Conservation (phyloP, 2,888 invertebrate species). For the Troilus luridus region DNA sequence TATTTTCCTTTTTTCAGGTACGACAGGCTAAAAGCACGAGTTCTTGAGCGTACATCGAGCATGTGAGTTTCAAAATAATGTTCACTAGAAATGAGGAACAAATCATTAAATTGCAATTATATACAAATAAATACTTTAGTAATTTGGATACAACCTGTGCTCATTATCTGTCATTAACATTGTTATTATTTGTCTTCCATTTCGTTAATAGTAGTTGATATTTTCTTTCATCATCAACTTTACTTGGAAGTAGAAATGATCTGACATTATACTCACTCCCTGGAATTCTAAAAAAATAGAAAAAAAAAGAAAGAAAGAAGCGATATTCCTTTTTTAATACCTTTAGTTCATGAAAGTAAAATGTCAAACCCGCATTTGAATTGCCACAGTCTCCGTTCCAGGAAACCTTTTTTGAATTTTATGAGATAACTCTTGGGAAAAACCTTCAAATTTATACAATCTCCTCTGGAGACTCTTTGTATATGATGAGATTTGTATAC, state of each 20-base stretch:
- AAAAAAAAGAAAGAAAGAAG: background rate
- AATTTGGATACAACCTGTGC: no score
- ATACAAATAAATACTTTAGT: background rate
- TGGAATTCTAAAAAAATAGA: background rate
- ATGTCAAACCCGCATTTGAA: constrained; percentile 10
- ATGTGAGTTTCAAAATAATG: background rate
- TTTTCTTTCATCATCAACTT: background rate
- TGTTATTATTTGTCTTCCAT: background rate
- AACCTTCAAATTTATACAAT: constrained; percentile 11
- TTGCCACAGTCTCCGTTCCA: background rate
- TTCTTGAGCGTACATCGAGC: constrained; percentile 23
- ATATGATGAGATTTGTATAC: background rate
- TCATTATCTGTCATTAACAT: background rate
- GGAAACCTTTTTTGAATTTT: constrained; percentile 27
- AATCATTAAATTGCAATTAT: background rate
- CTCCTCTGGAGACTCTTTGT: background rate
- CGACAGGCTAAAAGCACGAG: constrained; percentile 34
- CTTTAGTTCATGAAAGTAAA: constrained; percentile 21
- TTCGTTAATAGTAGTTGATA: background rate
- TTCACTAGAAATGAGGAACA: background rate
- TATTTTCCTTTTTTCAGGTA: background rate
- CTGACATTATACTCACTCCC: background rate
- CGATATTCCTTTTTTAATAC: background rate
- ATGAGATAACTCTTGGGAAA: background rate
- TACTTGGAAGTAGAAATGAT: background rate